Conservation (phyloP, 2,797 vertebrate species). For the Melanotaenia pygmaea region DNA sequence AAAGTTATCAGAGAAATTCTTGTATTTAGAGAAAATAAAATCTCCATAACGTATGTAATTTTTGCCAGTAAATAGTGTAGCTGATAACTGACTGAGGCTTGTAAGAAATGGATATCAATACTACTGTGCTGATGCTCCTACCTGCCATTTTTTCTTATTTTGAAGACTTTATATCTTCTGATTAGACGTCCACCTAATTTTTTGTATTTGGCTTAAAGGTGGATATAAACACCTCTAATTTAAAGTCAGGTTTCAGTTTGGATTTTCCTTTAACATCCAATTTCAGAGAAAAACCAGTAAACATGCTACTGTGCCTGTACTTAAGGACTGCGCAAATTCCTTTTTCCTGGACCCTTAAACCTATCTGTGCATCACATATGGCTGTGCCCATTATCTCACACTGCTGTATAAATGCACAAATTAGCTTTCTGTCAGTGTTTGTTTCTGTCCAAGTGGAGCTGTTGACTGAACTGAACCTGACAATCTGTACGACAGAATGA, state of each 20-base stretch:
- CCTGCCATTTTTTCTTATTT: neutral
- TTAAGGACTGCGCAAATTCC: neutral
- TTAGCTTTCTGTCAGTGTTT: neutral
- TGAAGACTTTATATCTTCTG: neutral
- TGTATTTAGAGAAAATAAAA: neutral
- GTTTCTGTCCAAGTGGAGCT: neutral
- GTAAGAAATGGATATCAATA: neutral
- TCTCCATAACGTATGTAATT: neutral
- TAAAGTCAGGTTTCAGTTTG: neutral
- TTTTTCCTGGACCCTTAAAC: neutral
- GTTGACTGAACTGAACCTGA: slow-evolving; percentile 6
- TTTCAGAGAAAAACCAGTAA: neutral
- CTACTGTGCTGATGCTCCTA: neutral
- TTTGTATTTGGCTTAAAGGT: neutral
- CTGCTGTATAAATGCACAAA: neutral
- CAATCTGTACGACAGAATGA: slow-evolving; percentile 22
- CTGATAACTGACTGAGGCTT: neutral
- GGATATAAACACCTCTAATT: neutral
- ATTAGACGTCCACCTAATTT: neutral
- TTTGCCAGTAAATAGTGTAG: neutral
- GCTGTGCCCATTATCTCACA: neutral
- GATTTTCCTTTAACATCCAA: too few relatives aligned
- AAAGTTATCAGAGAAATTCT: neutral
- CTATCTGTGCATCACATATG: neutral
- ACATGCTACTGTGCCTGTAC: neutral